Conservation (phyloP, 2,888 invertebrate species). For the Muschampia plurimacula region DNA sequence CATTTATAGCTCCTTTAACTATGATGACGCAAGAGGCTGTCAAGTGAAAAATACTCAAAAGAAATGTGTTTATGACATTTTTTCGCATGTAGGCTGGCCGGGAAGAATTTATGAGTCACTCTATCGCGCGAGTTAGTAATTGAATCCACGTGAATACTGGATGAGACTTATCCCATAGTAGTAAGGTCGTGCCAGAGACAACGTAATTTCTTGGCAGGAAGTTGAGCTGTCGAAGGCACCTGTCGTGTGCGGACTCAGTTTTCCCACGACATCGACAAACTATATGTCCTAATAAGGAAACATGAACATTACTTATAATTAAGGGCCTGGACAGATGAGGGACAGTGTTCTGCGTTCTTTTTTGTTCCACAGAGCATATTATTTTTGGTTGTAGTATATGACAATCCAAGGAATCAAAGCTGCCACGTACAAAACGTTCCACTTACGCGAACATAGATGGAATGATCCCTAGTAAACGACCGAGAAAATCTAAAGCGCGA, state of each 20-base stretch:
- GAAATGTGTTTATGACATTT: constrained; percentile 33
- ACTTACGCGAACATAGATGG: background rate
- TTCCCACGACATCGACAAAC: constrained; percentile 30
- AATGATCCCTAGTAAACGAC: too few relatives aligned
- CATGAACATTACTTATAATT: constrained; percentile 32
- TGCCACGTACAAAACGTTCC: background rate
- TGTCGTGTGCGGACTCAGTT: constrained; percentile 26
- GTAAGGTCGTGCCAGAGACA: constrained; percentile 23
- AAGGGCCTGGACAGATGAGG: background rate
- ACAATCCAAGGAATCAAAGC: background rate
- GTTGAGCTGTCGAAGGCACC: constrained; percentile 33
- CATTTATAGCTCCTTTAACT: constrained; percentile 21
- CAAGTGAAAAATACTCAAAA: constrained; percentile 17
- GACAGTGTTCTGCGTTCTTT: background rate
- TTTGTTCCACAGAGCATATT: background rate
- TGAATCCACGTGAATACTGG: constrained; percentile 34
- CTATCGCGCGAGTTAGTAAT: constrained; percentile 35
- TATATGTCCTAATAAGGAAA: constrained; percentile 31
- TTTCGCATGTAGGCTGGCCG: constrained; percentile 23
- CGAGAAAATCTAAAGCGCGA: too few relatives aligned
- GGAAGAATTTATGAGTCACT: constrained; percentile 32
- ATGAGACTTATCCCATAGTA: constrained; percentile 16
- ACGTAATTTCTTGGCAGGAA: constrained; percentile 32
- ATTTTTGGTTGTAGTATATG: too few relatives aligned
- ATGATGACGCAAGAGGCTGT: constrained; percentile 22